A percentile compares a stretch with the other conserved stretches of the same genome.
These are phyloP conservation scores for Glomeris marginata DNA, from an alignment of 2,888 invertebrate genomes.

Conservation along the genomic window DNA sequence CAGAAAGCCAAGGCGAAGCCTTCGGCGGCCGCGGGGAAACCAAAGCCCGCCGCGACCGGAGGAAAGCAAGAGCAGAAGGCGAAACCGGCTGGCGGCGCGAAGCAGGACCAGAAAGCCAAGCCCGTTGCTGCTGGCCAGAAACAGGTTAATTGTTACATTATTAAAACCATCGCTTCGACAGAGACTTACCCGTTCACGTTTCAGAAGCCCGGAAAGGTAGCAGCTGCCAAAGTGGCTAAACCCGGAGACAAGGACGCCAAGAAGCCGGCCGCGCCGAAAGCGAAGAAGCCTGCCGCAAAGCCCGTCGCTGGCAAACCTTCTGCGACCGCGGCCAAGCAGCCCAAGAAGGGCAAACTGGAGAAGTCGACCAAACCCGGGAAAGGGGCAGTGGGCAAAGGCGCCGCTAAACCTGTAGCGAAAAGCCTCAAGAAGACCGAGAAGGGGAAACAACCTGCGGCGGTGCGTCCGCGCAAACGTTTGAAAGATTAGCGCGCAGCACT, in stretches of 20 bases:
- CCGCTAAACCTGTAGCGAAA: slow-evolving; percentile 39
- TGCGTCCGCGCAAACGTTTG: no score
- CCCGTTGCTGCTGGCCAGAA: not conserved
- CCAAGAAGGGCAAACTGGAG: slow-evolving; percentile 2
- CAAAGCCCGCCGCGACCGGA: not conserved
- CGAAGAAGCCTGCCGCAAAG: not conserved
- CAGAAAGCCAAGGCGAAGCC: no score
- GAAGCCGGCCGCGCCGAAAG: not conserved
- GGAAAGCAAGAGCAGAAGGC: slow-evolving; percentile 1
- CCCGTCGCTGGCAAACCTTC: no score
- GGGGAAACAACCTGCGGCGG: no score
- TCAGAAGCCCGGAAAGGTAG: no score
- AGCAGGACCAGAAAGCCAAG: not conserved
- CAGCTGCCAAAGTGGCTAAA: no score
- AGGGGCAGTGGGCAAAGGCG: slow-evolving; percentile 24
- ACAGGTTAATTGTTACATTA: no score
- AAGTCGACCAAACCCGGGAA: not conserved
- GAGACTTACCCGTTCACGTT: no score
- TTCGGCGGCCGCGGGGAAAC: no score
- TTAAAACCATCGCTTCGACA: no score
- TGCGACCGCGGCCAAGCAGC: no score
- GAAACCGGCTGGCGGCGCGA: slow-evolving; percentile 1
- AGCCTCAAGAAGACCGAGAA: slow-evolving; percentile 46
- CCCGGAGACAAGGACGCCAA: slow-evolving; percentile 1
- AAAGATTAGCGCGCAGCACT: no score